phyloP scores from a whole-genome alignment of 2,113 vertebrate species.

The Hippocampus comes region DNA sequence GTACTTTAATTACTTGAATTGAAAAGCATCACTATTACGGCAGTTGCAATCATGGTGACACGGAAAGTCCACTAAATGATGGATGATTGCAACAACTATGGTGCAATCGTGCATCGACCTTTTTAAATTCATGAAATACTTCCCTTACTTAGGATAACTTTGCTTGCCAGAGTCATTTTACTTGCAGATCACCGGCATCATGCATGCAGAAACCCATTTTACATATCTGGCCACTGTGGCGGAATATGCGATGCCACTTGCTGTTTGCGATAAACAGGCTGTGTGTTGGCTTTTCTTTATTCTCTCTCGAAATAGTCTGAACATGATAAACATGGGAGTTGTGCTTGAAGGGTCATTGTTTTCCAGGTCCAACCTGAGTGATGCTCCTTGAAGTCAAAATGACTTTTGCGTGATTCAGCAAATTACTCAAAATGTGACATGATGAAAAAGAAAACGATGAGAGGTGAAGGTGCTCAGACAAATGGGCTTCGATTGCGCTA shows the following conservation, averaged over 20 bases:
- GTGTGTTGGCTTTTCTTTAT: slow-evolving; percentile 21
- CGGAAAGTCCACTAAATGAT: slow-evolving; percentile 40
- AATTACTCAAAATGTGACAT: slow-evolving; percentile 38
- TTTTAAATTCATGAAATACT: slow-evolving; percentile 60
- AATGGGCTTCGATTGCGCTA: slow-evolving; percentile 16
- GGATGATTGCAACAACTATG: slow-evolving; percentile 42
- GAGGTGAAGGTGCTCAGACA: slow-evolving; percentile 11
- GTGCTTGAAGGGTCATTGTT: slow-evolving; percentile 36
- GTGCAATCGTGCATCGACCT: slow-evolving; percentile 37
- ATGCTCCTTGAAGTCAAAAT: slow-evolving; percentile 35
- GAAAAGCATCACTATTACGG: slow-evolving; percentile 20
- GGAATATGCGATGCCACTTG: slow-evolving; percentile 53
- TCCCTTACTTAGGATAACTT: slow-evolving; percentile 46
- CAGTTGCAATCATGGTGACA: slow-evolving; percentile 30
- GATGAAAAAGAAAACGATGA: slow-evolving; percentile 17
- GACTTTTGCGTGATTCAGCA: slow-evolving; percentile 44
- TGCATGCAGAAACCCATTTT: slow-evolving; percentile 34
- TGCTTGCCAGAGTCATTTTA: slow-evolving; percentile 45
- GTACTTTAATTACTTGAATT: slow-evolving; percentile 32
- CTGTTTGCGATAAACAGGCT: slow-evolving; percentile 58
- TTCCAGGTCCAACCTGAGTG: slow-evolving; percentile 22
- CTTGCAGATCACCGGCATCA: slow-evolving; percentile 55
- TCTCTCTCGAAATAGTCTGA: slow-evolving; percentile 35
- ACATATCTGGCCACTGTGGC: slow-evolving; percentile 54
- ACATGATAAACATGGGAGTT: slow-evolving; percentile 20